phyloP scores from a whole-genome alignment of 2,888 invertebrate species.

The Rotaria macrura region DNA sequence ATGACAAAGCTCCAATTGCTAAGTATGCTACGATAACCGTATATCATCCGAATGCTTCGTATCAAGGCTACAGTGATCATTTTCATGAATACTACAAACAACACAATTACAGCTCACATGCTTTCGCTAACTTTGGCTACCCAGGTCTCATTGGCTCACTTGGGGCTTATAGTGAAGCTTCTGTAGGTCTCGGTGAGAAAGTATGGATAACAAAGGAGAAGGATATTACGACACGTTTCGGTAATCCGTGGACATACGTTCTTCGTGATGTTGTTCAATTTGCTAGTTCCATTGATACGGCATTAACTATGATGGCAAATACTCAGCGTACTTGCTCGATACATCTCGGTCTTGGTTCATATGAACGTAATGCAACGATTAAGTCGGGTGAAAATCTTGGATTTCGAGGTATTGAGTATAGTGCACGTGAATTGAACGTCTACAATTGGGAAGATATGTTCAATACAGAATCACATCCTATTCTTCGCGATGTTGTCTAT shows the following conservation, averaged over 20 bases:
- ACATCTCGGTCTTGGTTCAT: background rate
- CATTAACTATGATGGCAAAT: background rate
- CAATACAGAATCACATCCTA: background rate
- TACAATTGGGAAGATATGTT: background rate
- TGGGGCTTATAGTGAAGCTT: background rate
- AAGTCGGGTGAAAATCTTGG: background rate
- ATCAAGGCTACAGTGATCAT: background rate
- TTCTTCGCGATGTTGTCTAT: background rate
- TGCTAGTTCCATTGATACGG: background rate
- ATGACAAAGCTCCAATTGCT: background rate
- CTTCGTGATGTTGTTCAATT: background rate
- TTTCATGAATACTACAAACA: background rate
- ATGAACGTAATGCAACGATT: background rate
- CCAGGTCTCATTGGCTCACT: background rate
- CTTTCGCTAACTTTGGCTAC: background rate
- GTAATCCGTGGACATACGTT: slow-evolving; percentile 4
- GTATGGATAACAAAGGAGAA: background rate
- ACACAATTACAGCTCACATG: background rate
- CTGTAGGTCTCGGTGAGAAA: background rate
- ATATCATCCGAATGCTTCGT: background rate
- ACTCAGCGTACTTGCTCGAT: background rate
- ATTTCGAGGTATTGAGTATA: background rate
- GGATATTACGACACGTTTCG: background rate
- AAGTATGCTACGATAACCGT: background rate
- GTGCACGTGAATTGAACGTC: background rate